Evolutionary conservation across 2,888 invertebrate genomes (phyloP), one percentile per base, ranked within the genome.

Genomic region (Rhimphoctona megacephalus): DNA sequence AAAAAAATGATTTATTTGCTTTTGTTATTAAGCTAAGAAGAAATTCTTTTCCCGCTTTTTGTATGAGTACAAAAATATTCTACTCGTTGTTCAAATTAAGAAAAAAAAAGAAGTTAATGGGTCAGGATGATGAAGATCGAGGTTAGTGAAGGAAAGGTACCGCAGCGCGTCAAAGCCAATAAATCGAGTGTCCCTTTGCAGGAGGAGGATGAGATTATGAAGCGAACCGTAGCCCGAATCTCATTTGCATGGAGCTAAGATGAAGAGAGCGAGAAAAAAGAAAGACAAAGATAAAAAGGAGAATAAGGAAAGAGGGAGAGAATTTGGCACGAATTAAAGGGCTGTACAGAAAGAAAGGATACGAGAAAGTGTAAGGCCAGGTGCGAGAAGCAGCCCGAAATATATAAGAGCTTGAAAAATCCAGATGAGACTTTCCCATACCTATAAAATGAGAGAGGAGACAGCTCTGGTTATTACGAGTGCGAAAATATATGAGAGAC

Each of bases 201-300:
- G 85, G 85, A 77, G 70, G 61, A 73, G 82, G 72, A 76, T 43
- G 69, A 39, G 57, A 61, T 61, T 61, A 61, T 52, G 57, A 61
- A 73, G 54, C 64, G 46, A 30, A 67, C 54, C 39, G 52, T 64
- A 52, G 36, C 22, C 54, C 7, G 22, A n/a, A 69, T 73, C 91
- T 91, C 83, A 93, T 93, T 93, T 93, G 93, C 93, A 93, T 93
- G 90, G 90, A 93, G 93, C 93, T 92, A 88, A 90, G 85, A 85
- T 80, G 84, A 83, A 83, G 81, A 70, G 80, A 83, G 76, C 25
- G 43, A 22, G 49, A 64, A 69, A 46, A 36, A 39, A 39, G 54
- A 54, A 22, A 54, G 39, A 69, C 36, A 74, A 36, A 61, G 57
- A 69, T 22, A 25, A 22, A 69, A 43, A 57, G 57, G 43, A 33